Evolutionary conservation across 2,113 vertebrate genomes (phyloP).

Genomic region (Nothocercus julius): DNA sequence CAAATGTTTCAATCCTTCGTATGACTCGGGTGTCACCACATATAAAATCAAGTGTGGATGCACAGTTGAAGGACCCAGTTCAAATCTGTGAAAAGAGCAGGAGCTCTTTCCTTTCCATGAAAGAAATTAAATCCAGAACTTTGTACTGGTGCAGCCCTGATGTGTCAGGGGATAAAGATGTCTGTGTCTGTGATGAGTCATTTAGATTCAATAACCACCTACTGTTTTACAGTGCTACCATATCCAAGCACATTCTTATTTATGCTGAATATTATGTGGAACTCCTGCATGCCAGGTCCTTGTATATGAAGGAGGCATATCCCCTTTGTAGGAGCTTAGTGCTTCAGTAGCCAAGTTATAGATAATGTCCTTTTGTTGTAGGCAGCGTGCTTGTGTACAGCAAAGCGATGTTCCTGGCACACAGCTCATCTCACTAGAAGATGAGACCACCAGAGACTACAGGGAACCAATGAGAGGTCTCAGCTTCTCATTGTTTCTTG

Average conservation of each 20-base stretch:
- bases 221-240: not conserved
- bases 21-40: not conserved
- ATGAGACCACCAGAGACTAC: constrained; percentile 8
- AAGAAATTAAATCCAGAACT: not conserved
- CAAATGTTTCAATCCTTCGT: not conserved
- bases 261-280: not conserved
- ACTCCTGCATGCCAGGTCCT: not conserved
- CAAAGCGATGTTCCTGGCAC: constrained; percentile 16
- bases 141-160: not conserved
- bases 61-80: not conserved
- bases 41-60: not conserved
- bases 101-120: not conserved
- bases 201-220: not conserved
- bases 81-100: not conserved
- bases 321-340: not conserved
- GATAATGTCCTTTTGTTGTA: not conserved
- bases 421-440: not conserved
- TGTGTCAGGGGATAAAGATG: not conserved
- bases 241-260: not conserved
- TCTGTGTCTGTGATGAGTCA: not conserved
- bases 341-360: not conserved
- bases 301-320: not conserved
- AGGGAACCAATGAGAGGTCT: not conserved
- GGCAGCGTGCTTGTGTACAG: not conserved
- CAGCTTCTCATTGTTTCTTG: constrained; percentile 25